Base-by-base conservation (phyloP, 2,888 invertebrate genomes). In the Ypsolopha scabrella region DNA sequence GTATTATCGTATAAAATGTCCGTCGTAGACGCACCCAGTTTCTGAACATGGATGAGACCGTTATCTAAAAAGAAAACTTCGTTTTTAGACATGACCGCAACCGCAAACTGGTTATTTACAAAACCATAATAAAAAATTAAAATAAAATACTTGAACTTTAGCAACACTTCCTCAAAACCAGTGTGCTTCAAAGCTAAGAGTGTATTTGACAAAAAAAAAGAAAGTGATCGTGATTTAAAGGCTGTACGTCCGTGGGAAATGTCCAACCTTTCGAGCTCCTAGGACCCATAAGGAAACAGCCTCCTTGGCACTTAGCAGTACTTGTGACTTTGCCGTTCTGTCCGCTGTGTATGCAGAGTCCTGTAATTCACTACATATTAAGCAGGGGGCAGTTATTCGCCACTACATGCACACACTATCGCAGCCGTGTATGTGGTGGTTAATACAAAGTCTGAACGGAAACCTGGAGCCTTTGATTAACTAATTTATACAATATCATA, bases 241-340 rank as follows among this genome's bases (percentile, higher is more conserved):
- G 67, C 69, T 46, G 41, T 39, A 9, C 10, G 34, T 49, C 49
- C 49, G 34, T 10, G 39, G 39, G 9, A 10, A 9, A 39, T 11
- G 41, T 82, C 90, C 89, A 91, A 95, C 94, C 94, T 95, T 94
- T 90, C 94, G 92, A 89, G 94, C 94, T 90, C 94, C 94, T 90
- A 94, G 93, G 88, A 94, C 93, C 94, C 94, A 95, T 87, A 95
- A 92, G 87, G 94, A 94, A 90, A 95, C 93, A 89, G 95, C 95
- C 92, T 95, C 94, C 92, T 94, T 93, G 89, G 94, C 94, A 88
- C 94, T 94, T 88, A 95, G 92, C 89, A 94, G 93, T 89, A 91
- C 92, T 90, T 92, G 91, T 87, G 90, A 90, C 88, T 89, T 91
- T 88, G 89, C 85, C 75, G 89, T 85, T 77, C 80, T 83, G 85